A percentile compares a stretch with the other conserved stretches of the same genome.
Conservation (phyloP, 64 coral and sea anemone genomes). For the Anthopleura sola region DNA sequence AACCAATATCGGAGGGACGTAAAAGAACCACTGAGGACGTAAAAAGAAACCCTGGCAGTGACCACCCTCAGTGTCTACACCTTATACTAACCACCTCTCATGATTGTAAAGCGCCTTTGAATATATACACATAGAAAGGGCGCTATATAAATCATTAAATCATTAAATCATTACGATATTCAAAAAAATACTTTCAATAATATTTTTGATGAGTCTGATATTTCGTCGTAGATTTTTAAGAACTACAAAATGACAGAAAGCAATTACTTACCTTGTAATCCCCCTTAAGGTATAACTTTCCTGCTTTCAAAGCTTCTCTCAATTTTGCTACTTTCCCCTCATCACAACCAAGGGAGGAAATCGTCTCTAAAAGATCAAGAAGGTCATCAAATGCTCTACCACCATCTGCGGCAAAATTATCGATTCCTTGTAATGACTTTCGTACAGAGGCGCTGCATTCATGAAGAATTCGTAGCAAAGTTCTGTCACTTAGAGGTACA, state of each 20-base stretch:
- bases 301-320: constrained; percentile 3
- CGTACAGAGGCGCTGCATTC: constrained; percentile 47
- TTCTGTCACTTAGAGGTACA: constrained; percentile 15
- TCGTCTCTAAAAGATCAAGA: background rate
- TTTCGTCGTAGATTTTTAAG: background rate
- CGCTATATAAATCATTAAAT: too few species aligned
- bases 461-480: constrained; percentile 41
- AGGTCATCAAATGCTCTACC: constrained; percentile 18
- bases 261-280: background rate
- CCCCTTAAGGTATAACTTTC: background rate
- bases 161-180: too few species aligned
- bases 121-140: too few species aligned
- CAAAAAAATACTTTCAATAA: too few species aligned
- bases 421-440: constrained; percentile 60
- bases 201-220: too few species aligned
- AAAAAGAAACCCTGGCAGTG: too few species aligned
- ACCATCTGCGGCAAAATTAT: constrained; percentile 45
- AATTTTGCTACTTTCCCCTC: background rate
- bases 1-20: too few species aligned
- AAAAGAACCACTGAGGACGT: too few species aligned
- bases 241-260: background rate
- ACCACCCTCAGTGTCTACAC: too few species aligned
- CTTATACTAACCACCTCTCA: too few species aligned
- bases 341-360: background rate
- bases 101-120: too few species aligned